Conservation (phyloP, 2,888 invertebrate genomes). For the Scaeva pyrastri region DNA sequence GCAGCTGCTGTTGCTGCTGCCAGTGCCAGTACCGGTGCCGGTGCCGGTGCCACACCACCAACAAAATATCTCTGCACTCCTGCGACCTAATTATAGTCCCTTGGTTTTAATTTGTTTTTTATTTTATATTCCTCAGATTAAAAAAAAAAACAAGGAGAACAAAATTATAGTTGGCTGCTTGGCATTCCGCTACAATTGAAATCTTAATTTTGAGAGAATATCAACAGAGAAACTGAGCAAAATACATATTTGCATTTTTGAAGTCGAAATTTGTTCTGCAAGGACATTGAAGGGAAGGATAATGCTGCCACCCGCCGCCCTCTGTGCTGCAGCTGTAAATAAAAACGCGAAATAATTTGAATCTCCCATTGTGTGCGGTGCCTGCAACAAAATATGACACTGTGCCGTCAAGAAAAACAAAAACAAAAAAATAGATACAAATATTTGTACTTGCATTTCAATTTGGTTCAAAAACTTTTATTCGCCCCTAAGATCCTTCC, state of each 20-base stretch:
- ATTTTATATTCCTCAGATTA: not conserved
- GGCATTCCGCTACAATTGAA: conserved; percentile 59
- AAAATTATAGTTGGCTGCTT: conserved; percentile 58
- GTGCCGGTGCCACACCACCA: conserved; percentile 20
- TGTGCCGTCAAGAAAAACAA: not conserved
- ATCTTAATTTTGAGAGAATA: conserved; percentile 55
- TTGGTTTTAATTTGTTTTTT: conserved; percentile 28
- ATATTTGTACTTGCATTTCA: not conserved
- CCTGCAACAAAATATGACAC: conserved; percentile 5
- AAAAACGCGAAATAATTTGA: conserved; percentile 19
- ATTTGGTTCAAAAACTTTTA: not conserved
- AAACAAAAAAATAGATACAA: not conserved
- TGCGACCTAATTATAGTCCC: conserved; percentile 49
- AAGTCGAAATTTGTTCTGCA: conserved; percentile 41
- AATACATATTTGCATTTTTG: conserved; percentile 27
- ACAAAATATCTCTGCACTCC: conserved; percentile 28
- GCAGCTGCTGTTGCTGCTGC: conserved; percentile 26
- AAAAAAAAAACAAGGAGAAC: not conserved
- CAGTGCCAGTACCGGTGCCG: no score
- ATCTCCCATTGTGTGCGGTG: not conserved
- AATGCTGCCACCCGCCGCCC: not conserved
- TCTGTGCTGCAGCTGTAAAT: not conserved
- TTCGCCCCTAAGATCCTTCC: not conserved
- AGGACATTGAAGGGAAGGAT: conserved; percentile 10
- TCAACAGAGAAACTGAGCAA: conserved; percentile 27